Conservation (phyloP, 2,888 invertebrate genomes). For the Brenthis ino region DNA sequence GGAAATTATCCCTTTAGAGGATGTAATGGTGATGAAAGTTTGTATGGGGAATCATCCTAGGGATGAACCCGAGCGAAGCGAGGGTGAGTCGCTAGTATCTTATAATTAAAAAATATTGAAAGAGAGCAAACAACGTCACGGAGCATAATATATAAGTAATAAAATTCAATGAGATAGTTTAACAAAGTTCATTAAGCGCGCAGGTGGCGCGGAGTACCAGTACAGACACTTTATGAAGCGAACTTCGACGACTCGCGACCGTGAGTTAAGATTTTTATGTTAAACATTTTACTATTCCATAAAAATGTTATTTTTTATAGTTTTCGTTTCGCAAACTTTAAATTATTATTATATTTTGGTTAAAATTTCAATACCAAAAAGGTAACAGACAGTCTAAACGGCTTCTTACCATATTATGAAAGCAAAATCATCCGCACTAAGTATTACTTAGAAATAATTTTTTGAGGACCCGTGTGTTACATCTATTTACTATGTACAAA, state of each 20-base stretch:
- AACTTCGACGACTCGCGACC: slow-evolving; percentile 10
- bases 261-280: slow-evolving; percentile 8
- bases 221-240: slow-evolving; percentile 4
- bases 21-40: too few relatives aligned
- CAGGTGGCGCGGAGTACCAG: slow-evolving; percentile 19
- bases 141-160: slow-evolving; percentile 7
- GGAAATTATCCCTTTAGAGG: too few relatives aligned
- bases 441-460: too few relatives aligned
- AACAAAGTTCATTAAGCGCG: slow-evolving; percentile 4
- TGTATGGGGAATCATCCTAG: too few relatives aligned
- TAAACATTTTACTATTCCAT: slow-evolving; percentile 5
- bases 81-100: too few relatives aligned
- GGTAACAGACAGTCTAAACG: too few relatives aligned
- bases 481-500: too few relatives aligned
- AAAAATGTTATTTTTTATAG: neutral
- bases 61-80: too few relatives aligned
- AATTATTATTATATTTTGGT: neutral
- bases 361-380: too few relatives aligned
- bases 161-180: slow-evolving; percentile 12
- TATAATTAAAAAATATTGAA: neutral
- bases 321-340: neutral
- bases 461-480: too few relatives aligned
- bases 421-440: neutral
- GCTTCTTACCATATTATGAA: neutral
- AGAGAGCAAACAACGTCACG: neutral